Base-by-base conservation (phyloP, 1,140 invertebrate genomes). In the Caenorhabditis latens region DNA sequence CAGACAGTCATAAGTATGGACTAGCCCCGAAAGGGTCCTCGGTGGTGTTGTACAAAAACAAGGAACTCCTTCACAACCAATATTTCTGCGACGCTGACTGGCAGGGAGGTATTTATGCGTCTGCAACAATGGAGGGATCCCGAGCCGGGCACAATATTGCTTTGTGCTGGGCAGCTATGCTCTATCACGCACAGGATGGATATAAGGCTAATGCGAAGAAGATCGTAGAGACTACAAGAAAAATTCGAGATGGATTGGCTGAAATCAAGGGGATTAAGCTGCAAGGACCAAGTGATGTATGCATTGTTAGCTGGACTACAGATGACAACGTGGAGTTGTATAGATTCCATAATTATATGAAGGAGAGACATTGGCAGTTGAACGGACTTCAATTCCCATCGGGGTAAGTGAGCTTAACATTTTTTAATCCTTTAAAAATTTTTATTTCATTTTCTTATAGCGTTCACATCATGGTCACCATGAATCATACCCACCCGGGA, bases 61-160 rank as follows among this genome's bases (percentile, higher is more conserved):
- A 94, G 63, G 95, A 95, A 89, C 96, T 95, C 90, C 94, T 95
- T 24, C 95, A 96, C 91, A 94, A 95, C 91, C 98, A 99, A 93
- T 99, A 96, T 93, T 98, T 96, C 84, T 95, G 97, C 9, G 95
- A 95, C 79, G 96, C 97, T 0, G 96, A 99, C 92, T 99, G 98
- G 98, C 96, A 97, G 1, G 98, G 98, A 89, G 98, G 98, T 88
- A 96, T 99, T 84, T 99, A 99, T 93, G 97, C 97, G 7, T 98
- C 97, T n/a, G 96, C 98, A n/a, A 97, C 96, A 8, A 94, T 99
- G 19, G 95, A 95, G 92, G 97, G 93, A 48, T 93, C 93, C 85
- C 86, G 94, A 79, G 88, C 93, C 61, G 94, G 94, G 24, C 91
- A 91, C 48, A 92, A 93, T 71, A 98, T 99, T 90, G 97, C 98